Base-by-base conservation (phyloP, 1,140 invertebrate species). In the Euschistus heros region DNA sequence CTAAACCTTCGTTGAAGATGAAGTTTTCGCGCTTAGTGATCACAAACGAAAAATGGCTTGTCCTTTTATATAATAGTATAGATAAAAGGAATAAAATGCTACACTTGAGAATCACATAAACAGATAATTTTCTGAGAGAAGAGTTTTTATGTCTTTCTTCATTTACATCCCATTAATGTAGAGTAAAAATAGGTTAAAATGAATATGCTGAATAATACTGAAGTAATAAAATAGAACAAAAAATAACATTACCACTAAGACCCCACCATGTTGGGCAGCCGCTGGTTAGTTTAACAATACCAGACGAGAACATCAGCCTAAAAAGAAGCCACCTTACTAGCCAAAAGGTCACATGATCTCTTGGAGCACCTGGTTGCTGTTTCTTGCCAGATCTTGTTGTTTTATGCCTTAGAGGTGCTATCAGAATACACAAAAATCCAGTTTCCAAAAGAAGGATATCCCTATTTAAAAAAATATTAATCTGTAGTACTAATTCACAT, bases 231-330 rank as follows among this genome's bases (percentile, higher is more conserved):
- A 30, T 30, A 30, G 8, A 8, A 30, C 7, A 37, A 37, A 37
- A 13, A 37, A 37, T 10, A 13, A 37, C 68, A 67, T 72, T 80
- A 89, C 88, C 88, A 74, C 84, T 83, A 14, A 92, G 80, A 69
- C 80, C 82, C 89, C 89, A 92, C 89, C 89, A 92, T 14, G 84
- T 79, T 17, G 87, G 86, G 74, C 87, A 89, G 13, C 81, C 79
- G 73, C 83, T 86, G n/a, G 80, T 81, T 26, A 93, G 76, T 75
- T 92, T 93, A 0, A 86, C 81, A 27, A 89, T 79, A 37, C 87
- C 88, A 46, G 82, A 85, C 4, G 85, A 82, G 76, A 92, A 88
- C 78, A 91, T 81, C 6, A 89, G 79, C 37, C 89, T 78, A 69
- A 92, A 92, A 2, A 90, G 76, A 17, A 92, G 76, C 88, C 89